These are phyloP conservation scores for Aleadryas rufinucha DNA, from an alignment of 2,113 vertebrate genomes.

Conservation along the genomic window DNA sequence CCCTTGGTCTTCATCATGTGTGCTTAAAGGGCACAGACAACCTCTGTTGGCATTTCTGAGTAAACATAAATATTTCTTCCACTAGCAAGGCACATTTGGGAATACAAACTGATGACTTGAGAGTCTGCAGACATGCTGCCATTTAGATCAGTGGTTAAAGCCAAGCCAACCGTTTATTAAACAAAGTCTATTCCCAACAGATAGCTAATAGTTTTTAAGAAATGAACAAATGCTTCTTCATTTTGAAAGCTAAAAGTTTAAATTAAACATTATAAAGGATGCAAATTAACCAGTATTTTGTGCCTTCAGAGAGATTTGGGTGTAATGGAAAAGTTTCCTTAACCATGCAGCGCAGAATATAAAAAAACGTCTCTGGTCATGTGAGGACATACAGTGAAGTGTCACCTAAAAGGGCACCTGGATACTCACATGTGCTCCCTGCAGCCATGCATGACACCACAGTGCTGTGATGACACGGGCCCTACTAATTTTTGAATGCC, in stretches of 20 bases:
- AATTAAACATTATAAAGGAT: not conserved
- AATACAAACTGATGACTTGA: not conserved
- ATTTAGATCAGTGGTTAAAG: not conserved
- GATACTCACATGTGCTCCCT: rapidly evolving
- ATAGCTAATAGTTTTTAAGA: not conserved
- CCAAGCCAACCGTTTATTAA: not conserved
- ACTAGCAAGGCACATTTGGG: not conserved
- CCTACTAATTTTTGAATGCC: not conserved
- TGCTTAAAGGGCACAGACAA: not conserved
- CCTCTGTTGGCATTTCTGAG: not conserved
- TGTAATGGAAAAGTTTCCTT: not conserved
- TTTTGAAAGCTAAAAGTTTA: not conserved
- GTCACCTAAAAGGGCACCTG: not conserved
- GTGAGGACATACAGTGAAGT: not conserved
- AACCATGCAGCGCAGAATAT: not conserved
- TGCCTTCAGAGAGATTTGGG: not conserved
- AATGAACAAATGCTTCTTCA: not conserved
- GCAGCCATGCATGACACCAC: not conserved
- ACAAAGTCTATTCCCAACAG: not conserved
- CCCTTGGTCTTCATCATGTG: not conserved
- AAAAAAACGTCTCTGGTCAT: not conserved
- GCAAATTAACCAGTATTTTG: not conserved
- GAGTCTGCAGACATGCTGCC: not conserved
- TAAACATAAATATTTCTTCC: conserved; percentile 2
- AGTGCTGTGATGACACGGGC: not conserved